Conservation (phyloP, 1,140 invertebrate species). For the Coelopa frigida region DNA sequence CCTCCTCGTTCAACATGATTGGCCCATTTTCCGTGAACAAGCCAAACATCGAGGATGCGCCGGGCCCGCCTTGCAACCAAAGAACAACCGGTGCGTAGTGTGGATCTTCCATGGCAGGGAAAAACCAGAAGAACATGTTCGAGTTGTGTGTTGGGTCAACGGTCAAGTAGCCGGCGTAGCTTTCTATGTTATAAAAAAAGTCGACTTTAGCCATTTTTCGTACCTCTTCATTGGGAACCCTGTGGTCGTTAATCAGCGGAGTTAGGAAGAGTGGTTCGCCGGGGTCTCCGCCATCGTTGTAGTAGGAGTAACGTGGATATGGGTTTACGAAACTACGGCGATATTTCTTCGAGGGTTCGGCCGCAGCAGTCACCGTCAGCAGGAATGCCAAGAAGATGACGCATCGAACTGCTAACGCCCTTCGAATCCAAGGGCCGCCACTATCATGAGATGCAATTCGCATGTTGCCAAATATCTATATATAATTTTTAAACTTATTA, state of each 20-base stretch:
- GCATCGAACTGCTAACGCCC: too few relatives aligned
- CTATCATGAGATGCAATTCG: too few relatives aligned
- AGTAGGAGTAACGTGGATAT: slow-evolving; percentile 30
- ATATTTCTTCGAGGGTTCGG: too few relatives aligned
- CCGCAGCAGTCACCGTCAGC: too few relatives aligned
- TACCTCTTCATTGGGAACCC: slow-evolving; percentile 19
- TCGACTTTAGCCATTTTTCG: slow-evolving; percentile 24
- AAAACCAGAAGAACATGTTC: slow-evolving; percentile 87
- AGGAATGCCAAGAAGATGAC: too few relatives aligned
- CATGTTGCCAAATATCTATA: too few relatives aligned
- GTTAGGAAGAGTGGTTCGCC: slow-evolving; percentile 36
- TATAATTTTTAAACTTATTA: too few relatives aligned
- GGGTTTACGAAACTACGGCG: slow-evolving; percentile 35
- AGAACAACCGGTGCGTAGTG: slow-evolving; percentile 62
- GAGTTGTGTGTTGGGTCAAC: slow-evolving; percentile 70
- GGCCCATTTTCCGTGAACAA: slow-evolving; percentile 80
- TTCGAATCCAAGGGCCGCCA: too few relatives aligned
- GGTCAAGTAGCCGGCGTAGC: slow-evolving; percentile 58
- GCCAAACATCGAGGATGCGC: slow-evolving; percentile 69
- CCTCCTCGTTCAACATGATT: slow-evolving; percentile 54
- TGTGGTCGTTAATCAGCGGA: slow-evolving; percentile 23
- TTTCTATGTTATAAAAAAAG: slow-evolving; percentile 32
- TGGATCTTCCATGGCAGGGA: slow-evolving; percentile 55
- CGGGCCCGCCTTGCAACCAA: slow-evolving; percentile 82
- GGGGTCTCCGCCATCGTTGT: slow-evolving; percentile 30